phyloP scores from a whole-genome alignment of 2,797 vertebrate genomes.

The Karalla daura region DNA sequence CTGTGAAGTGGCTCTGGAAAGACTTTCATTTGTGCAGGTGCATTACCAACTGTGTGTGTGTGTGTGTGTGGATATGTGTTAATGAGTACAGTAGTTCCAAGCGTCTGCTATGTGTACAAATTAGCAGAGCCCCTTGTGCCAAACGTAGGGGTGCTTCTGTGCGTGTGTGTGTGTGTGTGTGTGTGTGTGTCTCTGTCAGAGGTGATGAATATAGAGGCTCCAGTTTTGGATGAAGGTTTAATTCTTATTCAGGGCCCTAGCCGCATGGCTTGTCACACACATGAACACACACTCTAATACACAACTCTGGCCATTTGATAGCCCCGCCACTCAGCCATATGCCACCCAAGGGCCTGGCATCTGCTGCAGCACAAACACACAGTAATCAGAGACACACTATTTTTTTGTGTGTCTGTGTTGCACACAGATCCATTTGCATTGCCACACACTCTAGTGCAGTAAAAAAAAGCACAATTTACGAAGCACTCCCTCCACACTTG shows the following conservation, averaged over 20 bases:
- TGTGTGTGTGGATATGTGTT: slow-evolving; percentile 35
- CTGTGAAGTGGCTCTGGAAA: neutral
- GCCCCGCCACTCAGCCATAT: slow-evolving; percentile 79
- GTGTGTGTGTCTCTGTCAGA: slow-evolving; percentile 41
- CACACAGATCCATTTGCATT: slow-evolving; percentile 20
- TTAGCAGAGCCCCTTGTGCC: slow-evolving; percentile 58
- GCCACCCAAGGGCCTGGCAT: slow-evolving; percentile 75
- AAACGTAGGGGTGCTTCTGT: slow-evolving; percentile 59
- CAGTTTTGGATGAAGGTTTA: slow-evolving; percentile 40
- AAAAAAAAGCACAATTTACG: neutral
- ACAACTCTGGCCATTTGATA: slow-evolving; percentile 64
- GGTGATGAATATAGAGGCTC: slow-evolving; percentile 40
- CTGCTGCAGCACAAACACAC: slow-evolving; percentile 67
- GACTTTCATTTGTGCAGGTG: neutral
- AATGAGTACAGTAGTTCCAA: slow-evolving; percentile 59
- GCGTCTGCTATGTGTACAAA: slow-evolving; percentile 69
- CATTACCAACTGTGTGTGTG: neutral
- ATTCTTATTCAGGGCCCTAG: slow-evolving; percentile 32
- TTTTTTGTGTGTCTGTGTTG: slow-evolving; percentile 14
- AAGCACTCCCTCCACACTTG: slow-evolving; percentile 58
- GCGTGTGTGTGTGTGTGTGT: slow-evolving; percentile 45
- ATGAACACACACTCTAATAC: slow-evolving; percentile 2
- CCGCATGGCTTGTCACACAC: slow-evolving; percentile 34
- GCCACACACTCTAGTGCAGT: neutral
- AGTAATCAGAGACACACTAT: slow-evolving; percentile 42